Percentiles rank a stretch among this genome's conserved stretches.
Conservation (phyloP, 2,113 vertebrate species). For the Litocranius walleri region DNA sequence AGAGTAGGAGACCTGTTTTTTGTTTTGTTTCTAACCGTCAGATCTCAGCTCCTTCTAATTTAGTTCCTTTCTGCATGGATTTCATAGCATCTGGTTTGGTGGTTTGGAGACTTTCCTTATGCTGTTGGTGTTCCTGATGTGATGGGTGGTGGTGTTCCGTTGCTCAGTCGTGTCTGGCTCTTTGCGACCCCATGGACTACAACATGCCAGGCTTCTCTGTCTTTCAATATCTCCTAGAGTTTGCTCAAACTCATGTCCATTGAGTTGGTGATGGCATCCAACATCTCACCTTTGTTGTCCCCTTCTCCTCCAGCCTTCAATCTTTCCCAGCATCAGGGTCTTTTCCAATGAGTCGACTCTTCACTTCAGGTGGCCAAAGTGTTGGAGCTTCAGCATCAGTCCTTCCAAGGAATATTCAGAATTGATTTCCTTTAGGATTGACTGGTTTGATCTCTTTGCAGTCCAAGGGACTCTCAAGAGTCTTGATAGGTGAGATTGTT, state of each 20-base stretch:
- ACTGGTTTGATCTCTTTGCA: neutral
- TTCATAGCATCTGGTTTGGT: neutral
- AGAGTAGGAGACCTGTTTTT: neutral
- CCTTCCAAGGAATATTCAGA: neutral
- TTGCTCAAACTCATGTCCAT: neutral
- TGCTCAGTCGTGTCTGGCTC: neutral
- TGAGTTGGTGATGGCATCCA: neutral
- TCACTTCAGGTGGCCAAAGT: neutral
- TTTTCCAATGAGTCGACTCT: neutral
- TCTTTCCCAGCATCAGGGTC: neutral
- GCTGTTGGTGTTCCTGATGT: neutral
- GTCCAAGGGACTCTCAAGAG: neutral
- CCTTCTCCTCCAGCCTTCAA: neutral
- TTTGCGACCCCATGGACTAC: neutral
- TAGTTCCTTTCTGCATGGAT: neutral
- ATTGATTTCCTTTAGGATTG: neutral
- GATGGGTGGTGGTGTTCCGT: neutral
- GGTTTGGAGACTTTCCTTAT: neutral
- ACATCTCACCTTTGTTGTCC: neutral
- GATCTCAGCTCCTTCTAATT: neutral
- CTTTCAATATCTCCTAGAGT: neutral
- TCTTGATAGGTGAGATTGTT: neutral
- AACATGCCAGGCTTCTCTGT: neutral
- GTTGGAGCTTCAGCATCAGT: neutral
- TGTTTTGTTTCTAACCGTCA: neutral